A percentile compares a stretch with the other conserved stretches of the same genome.
These are phyloP conservation scores for Morinoia aosen DNA, from an alignment of 2,888 invertebrate genomes.

Conservation along the genomic window DNA sequence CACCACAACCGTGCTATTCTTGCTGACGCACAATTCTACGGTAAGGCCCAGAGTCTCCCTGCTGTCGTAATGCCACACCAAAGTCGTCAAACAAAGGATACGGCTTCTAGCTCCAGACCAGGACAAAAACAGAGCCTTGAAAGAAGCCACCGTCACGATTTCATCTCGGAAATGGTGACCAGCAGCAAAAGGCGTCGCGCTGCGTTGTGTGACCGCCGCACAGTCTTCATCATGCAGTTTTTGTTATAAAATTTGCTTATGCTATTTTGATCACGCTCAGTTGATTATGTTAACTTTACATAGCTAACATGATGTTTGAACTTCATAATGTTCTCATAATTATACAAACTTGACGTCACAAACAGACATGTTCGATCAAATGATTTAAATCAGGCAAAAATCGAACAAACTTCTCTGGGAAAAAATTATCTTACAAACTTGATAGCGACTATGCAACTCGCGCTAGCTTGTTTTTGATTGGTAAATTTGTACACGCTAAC, in stretches of 20 bases:
- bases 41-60: constrained; percentile 50
- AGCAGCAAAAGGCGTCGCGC: constrained; percentile 10
- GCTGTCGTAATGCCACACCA: constrained; percentile 52
- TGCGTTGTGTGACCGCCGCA: background rate
- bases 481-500: background rate
- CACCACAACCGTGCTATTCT: constrained; percentile 51
- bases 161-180: constrained; percentile 46
- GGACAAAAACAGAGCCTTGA: constrained; percentile 50
- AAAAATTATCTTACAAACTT: background rate
- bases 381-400: background rate
- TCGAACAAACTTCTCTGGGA: background rate
- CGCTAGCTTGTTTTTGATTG: background rate
- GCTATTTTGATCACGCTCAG: background rate
- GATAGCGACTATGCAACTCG: background rate
- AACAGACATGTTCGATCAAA: background rate
- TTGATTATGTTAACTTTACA: background rate
- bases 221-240: background rate
- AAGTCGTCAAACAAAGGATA: constrained; percentile 52
- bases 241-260: background rate
- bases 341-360: background rate
- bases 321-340: background rate
- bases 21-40: constrained; percentile 52
- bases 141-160: constrained; percentile 47
- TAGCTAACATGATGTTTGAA: background rate
- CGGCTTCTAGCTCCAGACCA: constrained; percentile 44